phyloP scores from a whole-genome alignment of 2,113 vertebrate genomes.

The Urocitellus parryii region DNA sequence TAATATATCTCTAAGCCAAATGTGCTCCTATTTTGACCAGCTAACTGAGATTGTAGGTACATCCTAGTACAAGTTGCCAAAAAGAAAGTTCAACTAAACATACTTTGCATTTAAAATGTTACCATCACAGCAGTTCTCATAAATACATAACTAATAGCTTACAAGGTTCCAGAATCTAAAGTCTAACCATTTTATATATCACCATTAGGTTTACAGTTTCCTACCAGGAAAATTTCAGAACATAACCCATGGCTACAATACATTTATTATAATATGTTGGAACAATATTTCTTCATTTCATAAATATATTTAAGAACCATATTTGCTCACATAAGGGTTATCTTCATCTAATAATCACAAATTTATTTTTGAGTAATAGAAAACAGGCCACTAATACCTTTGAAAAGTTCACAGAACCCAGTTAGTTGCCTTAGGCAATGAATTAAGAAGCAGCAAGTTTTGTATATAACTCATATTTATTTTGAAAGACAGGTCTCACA shows the following conservation, averaged over 20 bases:
- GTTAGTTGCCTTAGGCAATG: neutral
- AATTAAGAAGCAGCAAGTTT: neutral
- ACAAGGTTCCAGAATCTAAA: constrained; percentile 25
- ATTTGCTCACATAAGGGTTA: neutral
- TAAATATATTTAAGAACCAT: constrained; percentile 28
- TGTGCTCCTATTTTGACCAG: neutral
- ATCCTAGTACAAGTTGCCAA: neutral
- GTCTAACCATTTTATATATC: neutral
- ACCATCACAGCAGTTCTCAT: constrained; percentile 37
- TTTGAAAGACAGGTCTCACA: constrained; percentile 38
- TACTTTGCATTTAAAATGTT: constrained; percentile 52
- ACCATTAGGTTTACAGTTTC: neutral
- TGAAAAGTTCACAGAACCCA: constrained; percentile 24
- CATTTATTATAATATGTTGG: neutral
- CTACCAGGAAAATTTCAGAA: constrained; percentile 58
- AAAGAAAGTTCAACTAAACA: constrained; percentile 43
- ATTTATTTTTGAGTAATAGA: neutral
- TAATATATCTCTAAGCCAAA: neutral
- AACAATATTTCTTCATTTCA: constrained; percentile 55
- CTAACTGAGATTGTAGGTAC: neutral
- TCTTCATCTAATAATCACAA: neutral
- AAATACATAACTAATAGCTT: constrained; percentile 20
- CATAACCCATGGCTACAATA: constrained; percentile 25
- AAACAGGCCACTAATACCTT: constrained; percentile 12
- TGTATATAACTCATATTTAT: neutral